Base-by-base conservation (phyloP, 2,888 invertebrate genomes). In the Melanophora roralis region DNA sequence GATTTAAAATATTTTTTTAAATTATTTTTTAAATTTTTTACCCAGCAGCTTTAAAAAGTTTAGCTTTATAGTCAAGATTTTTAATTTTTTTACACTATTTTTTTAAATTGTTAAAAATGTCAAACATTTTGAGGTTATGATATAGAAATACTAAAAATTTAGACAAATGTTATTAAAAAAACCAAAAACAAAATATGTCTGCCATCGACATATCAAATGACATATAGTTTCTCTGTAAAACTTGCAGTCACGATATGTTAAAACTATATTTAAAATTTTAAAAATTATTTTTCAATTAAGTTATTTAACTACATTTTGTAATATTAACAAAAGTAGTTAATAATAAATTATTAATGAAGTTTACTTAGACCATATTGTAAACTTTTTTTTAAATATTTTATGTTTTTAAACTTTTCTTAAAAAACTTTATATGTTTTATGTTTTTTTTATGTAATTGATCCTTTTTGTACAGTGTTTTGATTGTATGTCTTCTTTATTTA, bases 391-490 rank as follows among this genome's bases (percentile, higher is more conserved):
- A 21, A n/a, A 49, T 27, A 19, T 45, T 45, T 19, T 19, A 19
- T 19, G 9, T 45, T 19, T 19, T 19, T 16, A 9, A 19, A 45
- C 6, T 7, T 45, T 19, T 40, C 4, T 40, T 3, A 6, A 5
- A 27, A 5, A 27, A 27, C 27, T 27, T 27, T 27, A n/a, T 27
- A 27, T 27, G 6, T 27, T 27, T 3, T 27, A 27, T 40, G 40
- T 19, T 9, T 5, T 45, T 45, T 19, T 49, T 49, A 14, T 14
- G 69, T 76, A 32, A 34, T 43, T 49, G 38, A 59, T 60, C 59
- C 49, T 43, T 47, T 67, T 60, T 71, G 49, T 68, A 55, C 68
- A 80, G 75, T 84, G 83, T 83, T 81, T 83, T 83, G n/a, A n/a
- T n/a, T 79, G 72, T 43, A 59, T 76, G 43, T 81, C 9, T 32